Conservation (phyloP, 2,797 vertebrate species). For the Heterohyrax brucei region DNA sequence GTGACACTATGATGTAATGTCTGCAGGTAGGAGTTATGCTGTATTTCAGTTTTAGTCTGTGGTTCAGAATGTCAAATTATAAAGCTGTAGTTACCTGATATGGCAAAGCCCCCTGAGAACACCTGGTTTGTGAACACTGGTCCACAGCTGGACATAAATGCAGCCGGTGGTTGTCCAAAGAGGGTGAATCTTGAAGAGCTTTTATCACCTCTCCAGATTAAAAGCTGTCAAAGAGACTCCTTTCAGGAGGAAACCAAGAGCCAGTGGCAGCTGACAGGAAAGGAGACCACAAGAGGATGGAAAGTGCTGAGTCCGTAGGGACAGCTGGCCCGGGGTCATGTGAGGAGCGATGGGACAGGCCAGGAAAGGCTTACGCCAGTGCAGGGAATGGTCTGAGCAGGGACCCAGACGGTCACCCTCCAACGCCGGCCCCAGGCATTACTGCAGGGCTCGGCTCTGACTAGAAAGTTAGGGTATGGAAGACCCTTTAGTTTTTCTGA, state of each 20-base stretch:
- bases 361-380: neutral
- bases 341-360: neutral
- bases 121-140: neutral
- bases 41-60: slow-evolving; percentile 32
- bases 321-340: neutral
- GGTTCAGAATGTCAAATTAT: slow-evolving; percentile 15
- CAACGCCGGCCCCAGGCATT: neutral
- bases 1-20: neutral
- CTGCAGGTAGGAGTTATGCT: slow-evolving; percentile 7
- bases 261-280: neutral
- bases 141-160: slow-evolving; percentile 31
- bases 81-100: slow-evolving; percentile 14
- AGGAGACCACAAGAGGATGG: neutral
- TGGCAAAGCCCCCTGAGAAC: neutral
- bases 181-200: neutral
- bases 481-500: neutral
- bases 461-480: neutral
- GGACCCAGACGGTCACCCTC: neutral
- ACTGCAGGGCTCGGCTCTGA: neutral
- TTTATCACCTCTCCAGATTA: neutral
- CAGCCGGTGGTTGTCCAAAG: neutral
- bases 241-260: slow-evolving; percentile 36
- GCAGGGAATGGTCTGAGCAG: neutral
- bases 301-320: neutral
- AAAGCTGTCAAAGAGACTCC: neutral